Conservation (phyloP, 2,113 vertebrate genomes). For the Egretta garzetta region DNA sequence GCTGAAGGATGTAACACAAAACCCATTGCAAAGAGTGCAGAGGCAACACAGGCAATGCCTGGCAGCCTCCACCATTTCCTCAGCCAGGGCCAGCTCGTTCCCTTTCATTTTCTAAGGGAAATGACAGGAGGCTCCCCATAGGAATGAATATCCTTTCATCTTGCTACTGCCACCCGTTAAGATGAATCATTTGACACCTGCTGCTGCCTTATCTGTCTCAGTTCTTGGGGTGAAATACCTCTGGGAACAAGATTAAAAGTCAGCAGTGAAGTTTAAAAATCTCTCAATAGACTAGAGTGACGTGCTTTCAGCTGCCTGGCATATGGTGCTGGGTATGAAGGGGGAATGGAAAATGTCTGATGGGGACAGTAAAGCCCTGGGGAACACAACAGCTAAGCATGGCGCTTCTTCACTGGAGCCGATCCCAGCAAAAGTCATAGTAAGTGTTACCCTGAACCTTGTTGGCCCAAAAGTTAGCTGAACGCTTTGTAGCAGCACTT, state of each 20-base stretch:
- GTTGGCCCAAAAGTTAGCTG: not conserved
- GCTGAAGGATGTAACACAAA: not conserved
- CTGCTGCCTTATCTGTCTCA: conserved; percentile 24
- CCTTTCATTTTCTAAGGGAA: conserved; percentile 3
- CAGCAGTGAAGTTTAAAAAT: conserved; percentile 33
- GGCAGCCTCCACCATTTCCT: not conserved
- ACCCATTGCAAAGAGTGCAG: not conserved
- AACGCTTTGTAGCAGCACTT: not conserved
- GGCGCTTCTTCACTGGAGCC: not conserved
- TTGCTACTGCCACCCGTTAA: not conserved
- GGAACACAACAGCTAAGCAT: not conserved
- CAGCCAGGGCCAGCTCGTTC: not conserved
- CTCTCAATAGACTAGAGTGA: not conserved
- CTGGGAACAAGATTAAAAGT: conserved; percentile 43
- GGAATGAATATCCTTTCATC: conserved; percentile 26
- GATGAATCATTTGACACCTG: conserved; percentile 43
- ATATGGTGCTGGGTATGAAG: not conserved
- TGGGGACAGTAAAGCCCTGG: not conserved
- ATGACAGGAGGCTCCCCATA: not conserved
- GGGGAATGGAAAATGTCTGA: not conserved
- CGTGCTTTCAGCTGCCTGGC: not conserved
- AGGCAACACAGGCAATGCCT: not conserved
- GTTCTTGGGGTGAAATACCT: conserved; percentile 33
- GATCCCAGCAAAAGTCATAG: not conserved
- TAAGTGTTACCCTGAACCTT: not conserved